A percentile compares a stretch with the other conserved stretches of the same genome.
Conservation (phyloP, 2,113 vertebrate genomes). For the Echinops telfairi region DNA sequence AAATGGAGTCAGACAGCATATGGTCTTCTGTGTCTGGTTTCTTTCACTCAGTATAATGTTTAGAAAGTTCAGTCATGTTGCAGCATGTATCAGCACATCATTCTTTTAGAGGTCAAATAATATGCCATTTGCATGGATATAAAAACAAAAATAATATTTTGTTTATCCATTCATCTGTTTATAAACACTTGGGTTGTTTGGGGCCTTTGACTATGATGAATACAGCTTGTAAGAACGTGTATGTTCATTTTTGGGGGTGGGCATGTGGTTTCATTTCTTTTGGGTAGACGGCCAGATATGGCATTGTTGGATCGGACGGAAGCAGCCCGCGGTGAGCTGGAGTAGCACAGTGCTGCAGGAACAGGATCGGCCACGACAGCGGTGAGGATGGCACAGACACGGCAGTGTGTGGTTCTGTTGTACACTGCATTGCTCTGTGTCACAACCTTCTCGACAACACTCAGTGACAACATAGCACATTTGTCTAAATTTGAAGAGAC, state of each 20-base stretch:
- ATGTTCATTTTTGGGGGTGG: not conserved
- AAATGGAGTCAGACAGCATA: not conserved
- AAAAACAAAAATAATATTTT: not conserved
- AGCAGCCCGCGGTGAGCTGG: too few species aligned
- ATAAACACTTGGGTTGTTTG: not conserved
- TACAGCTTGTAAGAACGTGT: not conserved
- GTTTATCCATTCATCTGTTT: not conserved
- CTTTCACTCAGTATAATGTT: not conserved
- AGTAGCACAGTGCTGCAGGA: too few species aligned
- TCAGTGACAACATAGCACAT: not conserved
- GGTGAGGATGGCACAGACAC: too few species aligned
- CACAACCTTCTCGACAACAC: too few species aligned
- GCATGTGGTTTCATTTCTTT: conserved; percentile 37
- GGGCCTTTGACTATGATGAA: not conserved
- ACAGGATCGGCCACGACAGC: too few species aligned
- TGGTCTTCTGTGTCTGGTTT: not conserved
- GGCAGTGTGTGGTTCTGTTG: too few species aligned
- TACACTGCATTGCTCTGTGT: too few species aligned
- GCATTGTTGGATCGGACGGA: not conserved
- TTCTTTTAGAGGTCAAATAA: not conserved
- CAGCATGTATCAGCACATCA: not conserved
- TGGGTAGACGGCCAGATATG: not conserved
- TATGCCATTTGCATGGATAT: too few species aligned
- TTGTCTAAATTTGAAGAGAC: conserved; percentile 52
- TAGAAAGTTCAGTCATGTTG: not conserved